phyloP scores from a whole-genome alignment of 2,113 vertebrate genomes.

The Rhinopomastus cyanomelas region DNA sequence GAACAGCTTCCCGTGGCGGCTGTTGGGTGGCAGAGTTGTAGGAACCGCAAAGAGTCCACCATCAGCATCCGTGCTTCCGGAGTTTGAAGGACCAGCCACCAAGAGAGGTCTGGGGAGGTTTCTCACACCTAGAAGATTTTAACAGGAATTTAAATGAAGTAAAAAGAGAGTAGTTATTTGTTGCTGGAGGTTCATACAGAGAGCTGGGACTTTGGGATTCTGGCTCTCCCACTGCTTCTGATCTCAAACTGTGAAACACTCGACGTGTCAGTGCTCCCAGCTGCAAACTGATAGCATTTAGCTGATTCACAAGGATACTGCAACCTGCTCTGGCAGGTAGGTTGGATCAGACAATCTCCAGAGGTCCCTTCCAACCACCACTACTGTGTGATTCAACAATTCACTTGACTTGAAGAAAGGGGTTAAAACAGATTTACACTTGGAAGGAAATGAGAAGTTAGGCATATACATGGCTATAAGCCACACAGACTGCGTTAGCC shows the following conservation, averaged over 20 bases:
- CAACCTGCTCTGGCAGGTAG: not conserved
- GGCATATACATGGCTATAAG: not conserved
- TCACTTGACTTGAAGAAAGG: not conserved
- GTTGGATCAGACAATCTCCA: too few relatives aligned
- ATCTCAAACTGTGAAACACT: not conserved
- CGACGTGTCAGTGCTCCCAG: not conserved
- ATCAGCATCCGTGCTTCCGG: slow-evolving; percentile 79
- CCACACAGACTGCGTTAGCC: not conserved
- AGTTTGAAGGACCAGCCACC: slow-evolving; percentile 75
- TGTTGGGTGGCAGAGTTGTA: slow-evolving; percentile 94
- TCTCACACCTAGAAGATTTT: slow-evolving; percentile 78
- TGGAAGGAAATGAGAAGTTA: not conserved
- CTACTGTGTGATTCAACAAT: not conserved
- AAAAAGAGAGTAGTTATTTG: not conserved
- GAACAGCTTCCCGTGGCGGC: slow-evolving; percentile 90
- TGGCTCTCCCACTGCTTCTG: not conserved
- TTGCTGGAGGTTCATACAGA: not conserved
- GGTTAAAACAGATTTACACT: not conserved
- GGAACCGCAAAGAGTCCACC: slow-evolving; percentile 91
- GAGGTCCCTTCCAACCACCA: too few relatives aligned
- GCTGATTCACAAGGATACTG: not conserved
- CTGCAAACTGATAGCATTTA: not conserved
- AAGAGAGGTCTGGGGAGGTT: slow-evolving; percentile 87
- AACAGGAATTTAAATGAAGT: not conserved
- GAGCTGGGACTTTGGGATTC: not conserved